These are phyloP conservation scores for Eulemur rufifrons DNA, from an alignment of 2,113 vertebrate genomes.

Conservation along the genomic window DNA sequence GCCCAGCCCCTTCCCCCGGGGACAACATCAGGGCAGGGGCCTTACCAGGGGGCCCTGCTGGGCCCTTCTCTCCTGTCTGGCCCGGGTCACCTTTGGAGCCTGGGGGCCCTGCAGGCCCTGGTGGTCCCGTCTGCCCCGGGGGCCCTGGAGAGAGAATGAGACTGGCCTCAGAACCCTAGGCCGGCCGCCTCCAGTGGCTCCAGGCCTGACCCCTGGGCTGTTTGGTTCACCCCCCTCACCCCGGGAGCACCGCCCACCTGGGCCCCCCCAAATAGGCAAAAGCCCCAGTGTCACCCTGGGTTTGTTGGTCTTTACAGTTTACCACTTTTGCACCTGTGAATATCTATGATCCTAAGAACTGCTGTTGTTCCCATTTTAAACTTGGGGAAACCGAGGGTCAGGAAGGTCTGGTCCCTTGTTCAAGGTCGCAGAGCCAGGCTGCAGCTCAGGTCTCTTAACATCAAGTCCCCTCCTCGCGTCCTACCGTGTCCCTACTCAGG, in stretches of 20 bases:
- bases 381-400: background rate
- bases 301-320: too few species aligned
- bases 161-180: background rate
- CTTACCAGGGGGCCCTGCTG: constrained; percentile 88
- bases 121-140: constrained; percentile 84
- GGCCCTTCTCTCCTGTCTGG: constrained; percentile 85
- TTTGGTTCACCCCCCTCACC: background rate
- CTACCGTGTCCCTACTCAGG: background rate
- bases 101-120: constrained; percentile 82
- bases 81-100: constrained; percentile 88
- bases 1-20: background rate
- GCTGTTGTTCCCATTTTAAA: background rate
- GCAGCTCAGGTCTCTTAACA: background rate
- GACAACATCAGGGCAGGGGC: background rate
- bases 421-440: background rate
- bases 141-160: constrained; percentile 76
- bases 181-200: background rate
- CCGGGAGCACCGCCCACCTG: rapidly evolving
- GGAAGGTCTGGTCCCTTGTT: background rate
- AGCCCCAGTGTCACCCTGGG: rapidly evolving
- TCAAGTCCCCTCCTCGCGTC: background rate
- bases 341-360: background rate
- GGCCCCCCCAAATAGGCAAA: background rate
- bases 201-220: background rate
- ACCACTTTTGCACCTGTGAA: background rate